Base-by-base conservation (phyloP, 2,888 invertebrate species). In the Drosophila buzzatii region DNA sequence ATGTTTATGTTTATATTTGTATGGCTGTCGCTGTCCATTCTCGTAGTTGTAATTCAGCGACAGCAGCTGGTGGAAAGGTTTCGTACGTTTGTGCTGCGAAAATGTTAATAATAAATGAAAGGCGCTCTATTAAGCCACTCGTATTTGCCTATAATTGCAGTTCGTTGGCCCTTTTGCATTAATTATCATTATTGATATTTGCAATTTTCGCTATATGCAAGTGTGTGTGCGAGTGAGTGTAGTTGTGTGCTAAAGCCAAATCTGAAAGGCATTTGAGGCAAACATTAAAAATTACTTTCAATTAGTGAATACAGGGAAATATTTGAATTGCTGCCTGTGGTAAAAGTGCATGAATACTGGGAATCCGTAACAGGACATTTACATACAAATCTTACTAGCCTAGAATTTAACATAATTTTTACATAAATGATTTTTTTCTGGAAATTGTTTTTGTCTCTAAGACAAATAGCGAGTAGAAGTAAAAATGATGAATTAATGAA, bases 161-260 rank as follows among this genome's bases (percentile, higher is more conserved):
- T 87, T 87, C 87, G 69, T 85, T 85, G 87, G 81, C 85, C 85
- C 65, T 69, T 70, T 41, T 39, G 45, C 41, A 86, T 77, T 69
- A 74, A 69, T 76, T 55, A 76, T 78, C 47, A 35, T 35, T 77
- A 86, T 84, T 79, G 73, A 85, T 81, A 57, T 51, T 55, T 69
- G 73, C 68, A 59, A 39, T 37, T 33, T 16, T 51, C 5, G 10
- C 3, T 49, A 8, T n/a, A 31, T 51, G 51, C 6, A 1, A 37
- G 4, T 49, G 49, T 51, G 47, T 47, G n/a, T 47, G 16, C 20
- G 12, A 10, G n/a, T n/a, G 27, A 2, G 42, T 42, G 51, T 31
- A 3, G 10, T 35, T n/a, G 37, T 39, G 37, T 41, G 57, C 35
- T 33, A 31, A 62, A 45, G 20, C 60, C 39, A 44, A 12, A 63